Evolutionary conservation across 2,888 invertebrate genomes (phyloP).

Genomic region (Podabrus alpinus): DNA sequence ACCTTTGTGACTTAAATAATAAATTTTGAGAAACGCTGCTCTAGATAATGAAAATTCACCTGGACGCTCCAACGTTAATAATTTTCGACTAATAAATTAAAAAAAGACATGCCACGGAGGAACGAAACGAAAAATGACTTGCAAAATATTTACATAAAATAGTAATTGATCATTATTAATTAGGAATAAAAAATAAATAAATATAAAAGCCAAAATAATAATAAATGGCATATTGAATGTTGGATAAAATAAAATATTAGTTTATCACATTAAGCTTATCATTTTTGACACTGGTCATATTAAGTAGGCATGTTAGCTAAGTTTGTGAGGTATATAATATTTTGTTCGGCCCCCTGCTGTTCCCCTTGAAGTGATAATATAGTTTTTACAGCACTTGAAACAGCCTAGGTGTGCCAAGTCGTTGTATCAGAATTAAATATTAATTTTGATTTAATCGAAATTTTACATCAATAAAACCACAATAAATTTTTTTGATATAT

Average conservation of each 20-base stretch:
- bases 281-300: not conserved
- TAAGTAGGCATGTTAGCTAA: not conserved
- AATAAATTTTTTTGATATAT: slow-evolving; percentile 51
- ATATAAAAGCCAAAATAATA: not conserved
- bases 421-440: slow-evolving; percentile 48
- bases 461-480: slow-evolving; percentile 53
- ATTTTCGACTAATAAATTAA: not conserved
- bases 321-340: slow-evolving; percentile 45
- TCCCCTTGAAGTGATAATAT: slow-evolving; percentile 52
- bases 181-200: not conserved
- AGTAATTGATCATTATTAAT: not conserved
- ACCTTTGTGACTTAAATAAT: not conserved
- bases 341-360: slow-evolving; percentile 49
- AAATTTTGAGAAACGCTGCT: not conserved
- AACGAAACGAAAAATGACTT: not conserved
- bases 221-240: not conserved
- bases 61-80: not conserved
- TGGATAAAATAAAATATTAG: not conserved
- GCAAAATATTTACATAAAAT: not conserved
- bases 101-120: not conserved
- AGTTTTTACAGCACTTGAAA: slow-evolving; percentile 51
- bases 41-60: not conserved
- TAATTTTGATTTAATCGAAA: slow-evolving; percentile 54
- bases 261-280: not conserved
- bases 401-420: slow-evolving; percentile 47